A percentile compares a stretch with the other conserved stretches of the same genome.
Evolutionary conservation across 2,888 invertebrate genomes (phyloP).

Genomic region (Rhaphigaster nebulosa): DNA sequence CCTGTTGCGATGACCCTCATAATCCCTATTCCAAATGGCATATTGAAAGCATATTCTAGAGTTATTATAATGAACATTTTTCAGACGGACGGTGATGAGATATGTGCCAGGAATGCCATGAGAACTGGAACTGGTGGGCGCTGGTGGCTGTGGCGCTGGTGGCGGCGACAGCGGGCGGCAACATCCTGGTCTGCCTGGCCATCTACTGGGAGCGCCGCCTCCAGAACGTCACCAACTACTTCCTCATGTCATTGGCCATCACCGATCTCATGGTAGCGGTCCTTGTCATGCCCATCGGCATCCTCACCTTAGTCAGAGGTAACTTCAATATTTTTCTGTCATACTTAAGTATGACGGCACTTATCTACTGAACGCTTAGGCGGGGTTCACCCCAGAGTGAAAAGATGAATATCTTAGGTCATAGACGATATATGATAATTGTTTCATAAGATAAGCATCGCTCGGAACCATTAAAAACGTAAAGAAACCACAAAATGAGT

Average conservation of each 20-base stretch:
- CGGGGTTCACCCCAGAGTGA: too few relatives aligned
- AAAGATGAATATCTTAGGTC: too few relatives aligned
- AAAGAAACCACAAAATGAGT: too few relatives aligned
- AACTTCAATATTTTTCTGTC: slow-evolving; percentile 69
- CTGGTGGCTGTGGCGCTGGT: slow-evolving; percentile 84
- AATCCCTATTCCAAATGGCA: too few relatives aligned
- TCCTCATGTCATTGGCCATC: slow-evolving; percentile 94
- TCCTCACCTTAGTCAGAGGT: slow-evolving; percentile 86
- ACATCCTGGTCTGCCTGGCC: slow-evolving; percentile 93
- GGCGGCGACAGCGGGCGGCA: slow-evolving; percentile 89
- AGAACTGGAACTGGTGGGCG: slow-evolving; percentile 80
- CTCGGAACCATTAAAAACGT: too few relatives aligned
- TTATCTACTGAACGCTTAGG: too few relatives aligned
- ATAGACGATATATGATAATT: too few relatives aligned
- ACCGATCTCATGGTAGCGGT: slow-evolving; percentile 95
- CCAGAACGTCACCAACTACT: slow-evolving; percentile 98
- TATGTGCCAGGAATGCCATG: slow-evolving; percentile 63
- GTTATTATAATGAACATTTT: background rate
- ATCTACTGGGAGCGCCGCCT: slow-evolving; percentile 91
- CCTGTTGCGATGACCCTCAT: too few relatives aligned
- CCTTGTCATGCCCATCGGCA: slow-evolving; percentile 95
- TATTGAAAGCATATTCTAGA: too few relatives aligned
- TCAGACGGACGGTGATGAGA: slow-evolving; percentile 52
- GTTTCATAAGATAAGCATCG: too few relatives aligned
- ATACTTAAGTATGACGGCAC: background rate